Percentiles rank a stretch among this genome's conserved stretches.
Evolutionary conservation across 2,113 vertebrate species (phyloP).

Genomic region (Neotragus moschatus): DNA sequence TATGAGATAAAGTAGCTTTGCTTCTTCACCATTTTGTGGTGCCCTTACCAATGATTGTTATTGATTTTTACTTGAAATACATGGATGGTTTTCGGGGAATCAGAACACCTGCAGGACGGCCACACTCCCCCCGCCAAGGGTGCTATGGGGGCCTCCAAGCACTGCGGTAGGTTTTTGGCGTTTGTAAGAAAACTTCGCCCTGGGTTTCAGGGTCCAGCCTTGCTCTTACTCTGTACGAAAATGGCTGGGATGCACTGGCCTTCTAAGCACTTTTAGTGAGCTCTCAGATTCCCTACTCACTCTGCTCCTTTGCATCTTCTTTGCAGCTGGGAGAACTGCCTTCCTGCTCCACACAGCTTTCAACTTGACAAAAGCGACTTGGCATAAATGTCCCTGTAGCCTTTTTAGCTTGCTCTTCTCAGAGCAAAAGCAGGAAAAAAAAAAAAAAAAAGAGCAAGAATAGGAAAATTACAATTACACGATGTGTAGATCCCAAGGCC

Average conservation of each 20-base stretch:
- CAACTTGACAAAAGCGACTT: constrained; percentile 72
- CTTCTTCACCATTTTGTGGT: not conserved
- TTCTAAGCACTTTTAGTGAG: constrained; percentile 72
- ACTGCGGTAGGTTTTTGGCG: fast-evolving
- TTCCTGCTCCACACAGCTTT: constrained; percentile 71
- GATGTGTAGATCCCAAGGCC: not conserved
- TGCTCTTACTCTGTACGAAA: not conserved
- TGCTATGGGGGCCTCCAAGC: not conserved
- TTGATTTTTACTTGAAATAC: not conserved
- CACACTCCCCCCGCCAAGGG: not conserved
- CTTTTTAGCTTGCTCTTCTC: constrained; percentile 74
- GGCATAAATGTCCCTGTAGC: constrained; percentile 69
- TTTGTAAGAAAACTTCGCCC: not conserved
- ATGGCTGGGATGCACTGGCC: not conserved
- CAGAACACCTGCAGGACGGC: not conserved
- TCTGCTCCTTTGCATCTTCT: constrained; percentile 67
- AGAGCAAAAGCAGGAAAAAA: constrained; percentile 56
- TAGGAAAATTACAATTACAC: constrained; percentile 61
- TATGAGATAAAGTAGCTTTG: not conserved
- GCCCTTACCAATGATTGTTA: not conserved
- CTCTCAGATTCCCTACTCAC: constrained; percentile 73
- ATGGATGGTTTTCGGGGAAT: not conserved
- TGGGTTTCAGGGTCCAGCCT: not conserved
- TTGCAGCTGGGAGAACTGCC: constrained; percentile 61
- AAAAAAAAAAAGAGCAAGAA: constrained; percentile 65